These are phyloP conservation scores for Syrmaticus mikado DNA, from an alignment of 2,113 vertebrate genomes.

Conservation along the genomic window DNA sequence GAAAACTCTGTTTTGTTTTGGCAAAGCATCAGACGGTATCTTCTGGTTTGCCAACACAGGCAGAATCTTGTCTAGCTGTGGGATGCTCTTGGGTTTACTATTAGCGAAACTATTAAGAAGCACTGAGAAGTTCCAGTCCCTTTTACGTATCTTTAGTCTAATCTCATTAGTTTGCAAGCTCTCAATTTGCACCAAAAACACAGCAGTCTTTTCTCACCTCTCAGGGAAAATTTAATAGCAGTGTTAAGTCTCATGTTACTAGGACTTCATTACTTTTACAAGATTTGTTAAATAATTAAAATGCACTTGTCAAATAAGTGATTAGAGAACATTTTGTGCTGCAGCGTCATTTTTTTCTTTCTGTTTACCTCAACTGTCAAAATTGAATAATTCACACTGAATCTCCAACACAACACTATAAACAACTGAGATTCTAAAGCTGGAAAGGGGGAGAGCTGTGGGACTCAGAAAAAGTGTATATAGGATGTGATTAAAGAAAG, in stretches of 20 bases:
- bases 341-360: neutral
- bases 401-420: neutral
- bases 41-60: slow-evolving; percentile 54
- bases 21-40: slow-evolving; percentile 51
- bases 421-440: neutral
- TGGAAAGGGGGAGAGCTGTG: neutral
- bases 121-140: slow-evolving; percentile 24
- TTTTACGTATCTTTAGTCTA: neutral
- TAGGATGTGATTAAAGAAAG: neutral
- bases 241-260: slow-evolving; percentile 28
- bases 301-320: slow-evolving; percentile 13
- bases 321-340: slow-evolving; percentile 45
- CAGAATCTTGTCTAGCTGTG: slow-evolving; percentile 59
- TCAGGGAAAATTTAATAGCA: slow-evolving; percentile 19
- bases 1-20: slow-evolving; percentile 53
- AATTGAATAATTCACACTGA: neutral
- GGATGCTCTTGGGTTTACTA: slow-evolving; percentile 54
- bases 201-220: neutral
- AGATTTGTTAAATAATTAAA: slow-evolving; percentile 54
- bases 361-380: neutral
- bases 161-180: neutral
- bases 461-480: neutral
- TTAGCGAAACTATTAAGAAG: slow-evolving; percentile 43
- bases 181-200: slow-evolving; percentile 10
- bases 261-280: slow-evolving; percentile 43